A percentile compares a stretch with the other conserved stretches of the same genome.
These are phyloP conservation scores for Belgica antarctica DNA, from an alignment of 2,888 invertebrate species.

Conservation along the genomic window DNA sequence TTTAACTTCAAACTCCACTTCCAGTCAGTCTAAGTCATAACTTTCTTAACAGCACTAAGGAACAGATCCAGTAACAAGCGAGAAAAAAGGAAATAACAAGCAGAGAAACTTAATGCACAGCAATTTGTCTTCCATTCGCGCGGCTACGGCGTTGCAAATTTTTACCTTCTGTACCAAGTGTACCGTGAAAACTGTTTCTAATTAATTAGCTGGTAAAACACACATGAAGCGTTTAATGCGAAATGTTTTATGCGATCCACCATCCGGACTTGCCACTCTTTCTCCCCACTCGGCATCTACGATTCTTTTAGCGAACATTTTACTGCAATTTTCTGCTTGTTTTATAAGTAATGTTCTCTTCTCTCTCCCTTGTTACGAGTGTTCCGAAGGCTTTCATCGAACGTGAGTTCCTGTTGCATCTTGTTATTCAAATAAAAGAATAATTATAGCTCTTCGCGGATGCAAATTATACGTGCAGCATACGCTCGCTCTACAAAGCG, in stretches of 20 bases:
- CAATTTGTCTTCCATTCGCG: conserved; percentile 13
- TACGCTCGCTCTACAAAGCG: too few species aligned
- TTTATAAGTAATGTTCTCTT: background rate
- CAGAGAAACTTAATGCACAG: conserved; percentile 10
- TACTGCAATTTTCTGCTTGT: background rate
- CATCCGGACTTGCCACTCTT: too few species aligned
- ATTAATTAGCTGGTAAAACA: conserved; percentile 38
- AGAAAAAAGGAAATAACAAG: conserved; percentile 1
- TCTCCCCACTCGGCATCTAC: too few species aligned
- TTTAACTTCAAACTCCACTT: too few species aligned
- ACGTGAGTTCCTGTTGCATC: background rate
- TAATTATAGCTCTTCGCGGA: background rate
- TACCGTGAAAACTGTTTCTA: conserved; percentile 35
- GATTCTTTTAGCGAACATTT: background rate
- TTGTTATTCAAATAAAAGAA: background rate
- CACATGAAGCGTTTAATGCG: conserved; percentile 32
- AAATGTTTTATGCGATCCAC: conserved; percentile 2
- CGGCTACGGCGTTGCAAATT: background rate
- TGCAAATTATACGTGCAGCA: background rate
- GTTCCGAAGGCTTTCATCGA: background rate
- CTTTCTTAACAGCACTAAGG: too few species aligned
- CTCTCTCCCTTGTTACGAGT: background rate
- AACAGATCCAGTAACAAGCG: background rate
- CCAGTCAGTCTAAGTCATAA: too few species aligned
- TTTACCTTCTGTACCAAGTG: background rate